Conservation (phyloP, 2,888 invertebrate genomes). For the Liodrosophila aerea region DNA sequence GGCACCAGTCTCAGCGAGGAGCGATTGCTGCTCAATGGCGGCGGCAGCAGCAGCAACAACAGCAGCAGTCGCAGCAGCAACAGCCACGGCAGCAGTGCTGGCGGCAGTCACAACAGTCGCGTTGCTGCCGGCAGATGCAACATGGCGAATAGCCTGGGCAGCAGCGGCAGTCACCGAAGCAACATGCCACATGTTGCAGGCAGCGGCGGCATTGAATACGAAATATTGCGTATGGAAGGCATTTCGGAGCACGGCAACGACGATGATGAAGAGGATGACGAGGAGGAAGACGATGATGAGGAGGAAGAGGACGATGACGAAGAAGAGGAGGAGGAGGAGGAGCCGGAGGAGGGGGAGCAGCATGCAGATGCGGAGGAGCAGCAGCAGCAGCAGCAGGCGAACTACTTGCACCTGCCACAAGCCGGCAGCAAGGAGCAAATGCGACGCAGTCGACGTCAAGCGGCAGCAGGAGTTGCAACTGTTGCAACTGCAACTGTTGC, state of each 20-base stretch:
- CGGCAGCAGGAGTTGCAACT: slow-evolving; percentile 20
- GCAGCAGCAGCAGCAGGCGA: slow-evolving; percentile 1
- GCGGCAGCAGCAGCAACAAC: background rate
- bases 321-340: slow-evolving; percentile 5
- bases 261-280: slow-evolving; percentile 61
- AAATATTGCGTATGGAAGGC: slow-evolving; percentile 92
- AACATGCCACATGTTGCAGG: background rate
- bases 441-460: slow-evolving; percentile 50
- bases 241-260: slow-evolving; percentile 83
- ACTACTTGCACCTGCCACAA: background rate
- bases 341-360: slow-evolving; percentile 2
- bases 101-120: slow-evolving; percentile 19
- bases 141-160: too few relatives aligned
- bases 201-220: slow-evolving; percentile 86
- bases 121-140: slow-evolving; percentile 12
- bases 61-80: background rate
- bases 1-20: slow-evolving; percentile 87
- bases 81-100: background rate
- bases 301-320: slow-evolving; percentile 24
- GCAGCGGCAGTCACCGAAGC: background rate
- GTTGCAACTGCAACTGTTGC: background rate
- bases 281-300: slow-evolving; percentile 11
- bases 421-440: slow-evolving; percentile 13
- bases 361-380: background rate
- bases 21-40: slow-evolving; percentile 67